Evolutionary conservation across 64 coral and sea anemone genomes (phyloP).

Genomic region (Porites australiensis): DNA sequence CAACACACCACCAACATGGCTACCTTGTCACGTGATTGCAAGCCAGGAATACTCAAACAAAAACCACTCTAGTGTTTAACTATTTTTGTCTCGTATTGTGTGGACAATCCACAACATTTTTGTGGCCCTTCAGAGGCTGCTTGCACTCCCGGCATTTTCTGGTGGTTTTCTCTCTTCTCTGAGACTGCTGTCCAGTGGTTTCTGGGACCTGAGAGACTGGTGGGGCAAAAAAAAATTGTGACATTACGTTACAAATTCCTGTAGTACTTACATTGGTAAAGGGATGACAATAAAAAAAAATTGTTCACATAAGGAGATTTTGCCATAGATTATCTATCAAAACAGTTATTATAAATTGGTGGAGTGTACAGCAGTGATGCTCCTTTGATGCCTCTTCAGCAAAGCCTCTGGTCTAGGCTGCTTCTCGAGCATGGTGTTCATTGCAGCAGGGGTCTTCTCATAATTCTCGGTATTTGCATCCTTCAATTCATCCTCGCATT

Average conservation of each 20-base stretch:
- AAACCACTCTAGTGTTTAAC: background rate
- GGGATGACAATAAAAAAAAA: too few relatives aligned
- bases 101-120: slow-evolving; percentile 21
- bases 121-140: slow-evolving; percentile 32
- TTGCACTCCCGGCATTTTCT: slow-evolving; percentile 1
- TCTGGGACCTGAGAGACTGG: background rate
- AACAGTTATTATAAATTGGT: background rate
- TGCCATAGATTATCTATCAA: background rate
- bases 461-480: background rate
- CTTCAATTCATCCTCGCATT: background rate
- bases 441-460: slow-evolving; percentile 22
- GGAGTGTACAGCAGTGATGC: background rate
- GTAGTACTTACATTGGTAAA: too few relatives aligned
- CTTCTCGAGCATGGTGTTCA: slow-evolving; percentile 53
- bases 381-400: slow-evolving; percentile 13
- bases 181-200: too few relatives aligned
- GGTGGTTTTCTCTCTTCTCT: background rate
- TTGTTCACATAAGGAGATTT: too few relatives aligned
- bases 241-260: background rate
- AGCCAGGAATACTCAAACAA: too few relatives aligned
- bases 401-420: slow-evolving; percentile 15
- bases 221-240: background rate
- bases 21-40: too few relatives aligned
- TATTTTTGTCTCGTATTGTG: background rate
- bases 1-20: too few relatives aligned